Evolutionary conservation across 92 coral and sea anemone species (phyloP), one percentile per base, ranked within the genome.

Genomic region (Palythoa grandiflora): DNA sequence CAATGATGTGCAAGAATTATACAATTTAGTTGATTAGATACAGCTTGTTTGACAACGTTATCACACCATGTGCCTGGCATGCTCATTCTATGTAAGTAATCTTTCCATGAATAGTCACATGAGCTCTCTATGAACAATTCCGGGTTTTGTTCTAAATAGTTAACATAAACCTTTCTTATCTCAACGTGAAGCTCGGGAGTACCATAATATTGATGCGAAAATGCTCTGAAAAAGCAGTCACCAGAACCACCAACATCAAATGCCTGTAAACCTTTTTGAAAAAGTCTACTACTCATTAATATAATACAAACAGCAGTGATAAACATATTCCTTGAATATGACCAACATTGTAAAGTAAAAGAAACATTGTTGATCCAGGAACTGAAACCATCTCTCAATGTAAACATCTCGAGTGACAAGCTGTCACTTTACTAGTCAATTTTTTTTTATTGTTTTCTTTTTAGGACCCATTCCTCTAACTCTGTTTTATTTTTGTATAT

Each of bases 111-210:
- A 86, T 86, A 52, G 5, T 70, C 85, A 5, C 63, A 53, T 38
- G 83, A 74, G 81, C 87, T 80, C 72, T 90, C 93, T n/a, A 90
- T 40, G 87, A 85, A 90, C 74, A 81, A 81, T 15, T 88, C 93
- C 73, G 93, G 93, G 52, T 87, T 89, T 48, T 76, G 40, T 83
- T 83, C 71, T 53, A 91, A 61, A 76, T 84, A 78, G 40, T 48
- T 70, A 35, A 85, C 78, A 57, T 89, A 89, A 66, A 84, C 89
- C 76, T 80, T 72, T 13, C 87, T 53, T 77, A 91, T 36, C 47
- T 72, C 86, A 91, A 79, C 61, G 44, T 88, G 93, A 47, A 50
- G 65, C 28, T 70, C 79, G 5, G 88, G 68, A 84, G 79, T 84
- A 84, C 16, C 75, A 84, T 84, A 68, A 84, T 84, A 68, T 47